Evolutionary conservation across 2,113 vertebrate genomes (phyloP).

Genomic region (Tragelaphus imberbis): DNA sequence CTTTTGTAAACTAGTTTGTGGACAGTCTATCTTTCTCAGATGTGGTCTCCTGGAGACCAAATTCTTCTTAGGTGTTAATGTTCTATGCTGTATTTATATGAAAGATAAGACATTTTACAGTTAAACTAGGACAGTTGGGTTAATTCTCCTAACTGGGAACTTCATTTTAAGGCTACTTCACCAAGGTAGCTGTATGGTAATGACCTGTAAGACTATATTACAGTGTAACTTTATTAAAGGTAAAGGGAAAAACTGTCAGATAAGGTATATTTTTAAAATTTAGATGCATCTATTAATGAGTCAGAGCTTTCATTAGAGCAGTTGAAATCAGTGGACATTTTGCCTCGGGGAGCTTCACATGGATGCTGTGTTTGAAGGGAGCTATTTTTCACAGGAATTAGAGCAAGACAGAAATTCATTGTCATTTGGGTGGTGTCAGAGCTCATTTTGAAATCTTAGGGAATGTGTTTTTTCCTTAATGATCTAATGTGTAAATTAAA

Average conservation of each 20-base stretch:
- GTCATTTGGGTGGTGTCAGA: background rate
- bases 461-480: constrained; percentile 11
- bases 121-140: background rate
- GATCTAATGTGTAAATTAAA: constrained; percentile 39
- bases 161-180: background rate
- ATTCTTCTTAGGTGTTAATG: background rate
- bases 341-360: background rate
- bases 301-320: background rate
- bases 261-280: background rate
- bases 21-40: background rate
- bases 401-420: constrained; percentile 8
- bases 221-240: background rate
- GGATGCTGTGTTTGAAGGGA: constrained; percentile 9
- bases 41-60: background rate
- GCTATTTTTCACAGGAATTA: constrained; percentile 28
- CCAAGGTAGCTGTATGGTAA: background rate
- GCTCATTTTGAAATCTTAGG: constrained; percentile 20
- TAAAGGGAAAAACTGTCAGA: background rate
- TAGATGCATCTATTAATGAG: background rate
- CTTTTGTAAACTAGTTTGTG: background rate
- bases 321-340: background rate
- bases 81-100: background rate
- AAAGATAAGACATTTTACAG: background rate
- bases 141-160: background rate
- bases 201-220: background rate